These are phyloP conservation scores for Actenoides hombroni DNA, from an alignment of 2,113 vertebrate genomes.

Conservation along the genomic window DNA sequence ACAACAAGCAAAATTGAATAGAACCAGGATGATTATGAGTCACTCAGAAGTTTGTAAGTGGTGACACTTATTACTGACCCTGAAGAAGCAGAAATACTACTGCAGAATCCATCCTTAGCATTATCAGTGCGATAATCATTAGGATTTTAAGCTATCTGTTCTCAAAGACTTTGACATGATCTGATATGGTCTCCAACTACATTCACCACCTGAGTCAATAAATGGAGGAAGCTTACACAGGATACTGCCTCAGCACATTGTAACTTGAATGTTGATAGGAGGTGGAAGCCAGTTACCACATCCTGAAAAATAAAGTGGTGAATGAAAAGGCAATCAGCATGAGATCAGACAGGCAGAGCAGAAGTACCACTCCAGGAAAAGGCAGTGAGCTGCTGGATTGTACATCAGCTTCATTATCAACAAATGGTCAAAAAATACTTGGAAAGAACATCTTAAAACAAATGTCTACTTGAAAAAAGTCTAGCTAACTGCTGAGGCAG, in stretches of 20 bases:
- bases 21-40: neutral
- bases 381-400: neutral
- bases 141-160: neutral
- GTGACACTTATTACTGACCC: neutral
- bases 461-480: neutral
- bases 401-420: neutral
- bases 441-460: slow-evolving; percentile 10
- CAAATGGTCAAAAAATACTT: neutral
- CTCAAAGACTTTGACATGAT: neutral
- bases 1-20: neutral
- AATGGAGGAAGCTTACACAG: neutral
- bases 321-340: neutral
- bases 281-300: slow-evolving; percentile 15
- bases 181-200: neutral
- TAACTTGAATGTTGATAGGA: neutral
- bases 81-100: neutral
- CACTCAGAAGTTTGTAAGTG: neutral
- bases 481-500: neutral
- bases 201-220: slow-evolving; percentile 7
- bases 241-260: neutral
- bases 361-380: neutral
- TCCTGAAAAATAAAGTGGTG: slow-evolving; percentile 21
- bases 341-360: neutral
- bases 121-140: neutral
- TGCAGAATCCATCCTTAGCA: neutral